Base-by-base conservation (phyloP, 2,113 vertebrate genomes). In the Fregata magnificens region DNA sequence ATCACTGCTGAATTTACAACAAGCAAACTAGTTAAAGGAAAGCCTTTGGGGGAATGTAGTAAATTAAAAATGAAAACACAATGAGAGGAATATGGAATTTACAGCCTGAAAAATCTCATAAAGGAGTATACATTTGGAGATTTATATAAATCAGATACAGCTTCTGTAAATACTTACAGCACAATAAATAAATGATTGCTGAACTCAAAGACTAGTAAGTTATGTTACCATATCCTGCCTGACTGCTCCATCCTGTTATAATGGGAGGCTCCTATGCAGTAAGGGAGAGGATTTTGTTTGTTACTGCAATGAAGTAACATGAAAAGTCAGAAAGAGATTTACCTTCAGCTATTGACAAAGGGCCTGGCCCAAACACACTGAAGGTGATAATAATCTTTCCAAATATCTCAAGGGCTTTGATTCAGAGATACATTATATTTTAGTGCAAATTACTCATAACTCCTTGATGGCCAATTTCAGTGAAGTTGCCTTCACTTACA, bases 21-120 rank as follows among this genome's bases (percentile, higher is more conserved):
- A 90, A 96, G 88, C 59, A 93, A 95, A 97, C 69, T 88, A 88
- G 91, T 96, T 95, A 96, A 97, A 97, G 61, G 62, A 96, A 90
- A 79, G 71, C 67, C 95, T 97, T 91, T 92, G 65, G 93, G 92
- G 82, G n/a, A 83, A 88, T 47, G 50, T 71, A 95, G 61, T 96
- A 97, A 95, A 97, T 98, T 95, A 95, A 93, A 95, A 97, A 96
- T 94, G 92, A 96, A 98, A 96, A 88, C 80, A 95, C n/a, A 90
- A 87, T 63, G 78, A 90, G 47, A 80, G 59, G 63, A 93, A 85
- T 90, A 96, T 65, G 34, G 92, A 94, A 97, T 97, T 85, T 97
- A 92, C 49, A 82, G 88, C 32, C 40, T 86, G 65, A 79, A 63
- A 94, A 76, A 79, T 81, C 25, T 93, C 72, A 80, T 93, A 53